Evolutionary conservation across 2,797 vertebrate genomes (phyloP).

Genomic region (Cuculus canorus): DNA sequence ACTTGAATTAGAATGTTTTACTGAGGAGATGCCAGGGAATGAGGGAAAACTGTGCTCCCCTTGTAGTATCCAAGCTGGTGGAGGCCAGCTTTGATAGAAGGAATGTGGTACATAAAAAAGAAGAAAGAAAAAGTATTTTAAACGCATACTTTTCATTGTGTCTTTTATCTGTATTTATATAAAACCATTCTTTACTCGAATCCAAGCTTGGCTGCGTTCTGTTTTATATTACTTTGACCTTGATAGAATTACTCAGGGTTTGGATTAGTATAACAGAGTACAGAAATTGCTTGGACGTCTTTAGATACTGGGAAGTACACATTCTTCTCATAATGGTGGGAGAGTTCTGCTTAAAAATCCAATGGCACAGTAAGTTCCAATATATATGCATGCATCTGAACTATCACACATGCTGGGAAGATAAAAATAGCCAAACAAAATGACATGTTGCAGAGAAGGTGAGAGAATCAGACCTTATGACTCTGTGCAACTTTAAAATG

Average conservation of each 20-base stretch:
- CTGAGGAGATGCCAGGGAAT: background rate
- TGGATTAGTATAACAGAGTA: slow-evolving; percentile 26
- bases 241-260: slow-evolving; percentile 32
- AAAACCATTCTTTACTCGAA: background rate
- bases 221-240: slow-evolving; percentile 8
- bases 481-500: slow-evolving; percentile 61
- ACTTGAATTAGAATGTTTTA: background rate
- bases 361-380: slow-evolving; percentile 55
- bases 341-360: slow-evolving; percentile 65
- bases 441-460: slow-evolving; percentile 62
- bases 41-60: background rate
- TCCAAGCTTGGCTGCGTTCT: background rate
- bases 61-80: background rate
- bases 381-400: slow-evolving; percentile 68
- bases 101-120: background rate
- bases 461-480: slow-evolving; percentile 45
- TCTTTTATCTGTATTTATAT: slow-evolving; percentile 22
- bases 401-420: slow-evolving; percentile 55
- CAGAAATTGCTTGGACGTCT: slow-evolving; percentile 43
- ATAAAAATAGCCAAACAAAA: slow-evolving; percentile 73
- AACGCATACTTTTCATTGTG: background rate
- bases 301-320: slow-evolving; percentile 41
- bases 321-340: slow-evolving; percentile 40
- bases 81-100: background rate
- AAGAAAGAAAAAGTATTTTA: background rate